phyloP scores from a whole-genome alignment of 1,140 invertebrate genomes.

The Delia radicum region DNA sequence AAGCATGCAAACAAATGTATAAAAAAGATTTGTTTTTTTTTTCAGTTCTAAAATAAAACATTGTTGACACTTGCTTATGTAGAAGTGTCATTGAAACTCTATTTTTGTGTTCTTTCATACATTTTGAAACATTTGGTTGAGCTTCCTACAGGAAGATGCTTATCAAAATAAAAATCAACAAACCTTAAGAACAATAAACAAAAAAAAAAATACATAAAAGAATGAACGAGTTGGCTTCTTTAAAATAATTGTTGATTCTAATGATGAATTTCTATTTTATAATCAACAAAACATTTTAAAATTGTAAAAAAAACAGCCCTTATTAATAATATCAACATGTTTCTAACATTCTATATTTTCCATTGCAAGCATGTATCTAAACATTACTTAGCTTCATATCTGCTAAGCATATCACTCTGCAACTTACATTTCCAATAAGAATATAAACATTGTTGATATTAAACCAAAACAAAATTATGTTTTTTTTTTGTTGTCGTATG shows the following conservation, averaged over 20 bases:
- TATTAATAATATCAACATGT: no score
- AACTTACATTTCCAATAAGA: conserved; percentile 18
- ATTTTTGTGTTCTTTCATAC: conserved; percentile 3
- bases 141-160: conserved; percentile 18
- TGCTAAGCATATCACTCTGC: no score
- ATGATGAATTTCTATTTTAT: no score
- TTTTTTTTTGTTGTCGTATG: not conserved
- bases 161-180: conserved; percentile 13
- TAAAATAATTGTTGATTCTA: no score
- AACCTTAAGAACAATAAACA: not conserved
- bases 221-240: no score
- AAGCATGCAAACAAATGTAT: not conserved
- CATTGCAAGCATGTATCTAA: no score
- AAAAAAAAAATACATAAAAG: not conserved
- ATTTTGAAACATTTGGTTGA: not conserved
- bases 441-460: not conserved
- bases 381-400: no score
- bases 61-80: conserved; percentile 17
- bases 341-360: no score
- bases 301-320: not conserved
- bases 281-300: no score
- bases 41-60: not conserved
- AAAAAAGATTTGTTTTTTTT: not conserved
- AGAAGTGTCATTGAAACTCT: conserved; percentile 19
- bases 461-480: not conserved